phyloP scores from a whole-genome alignment of 1,140 invertebrate species.

The Papilio polytes region DNA sequence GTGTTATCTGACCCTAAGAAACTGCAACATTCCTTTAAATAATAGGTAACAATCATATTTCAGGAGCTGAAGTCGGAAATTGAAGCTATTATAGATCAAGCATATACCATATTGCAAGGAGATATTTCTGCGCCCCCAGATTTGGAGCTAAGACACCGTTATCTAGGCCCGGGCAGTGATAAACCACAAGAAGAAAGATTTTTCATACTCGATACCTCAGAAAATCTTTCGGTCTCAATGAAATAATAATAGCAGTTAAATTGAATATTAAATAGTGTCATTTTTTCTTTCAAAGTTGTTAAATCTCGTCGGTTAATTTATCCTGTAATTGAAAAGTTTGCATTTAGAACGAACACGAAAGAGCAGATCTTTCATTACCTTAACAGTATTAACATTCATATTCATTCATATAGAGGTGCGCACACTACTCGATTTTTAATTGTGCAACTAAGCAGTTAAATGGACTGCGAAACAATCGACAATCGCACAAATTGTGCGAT shows the following conservation, averaged over 20 bases:
- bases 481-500: too few species aligned
- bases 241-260: constrained; percentile 3
- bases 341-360: too few species aligned
- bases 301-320: not conserved
- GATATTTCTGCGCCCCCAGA: constrained; percentile 79
- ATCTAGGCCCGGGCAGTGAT: constrained; percentile 74
- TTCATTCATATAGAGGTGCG: not conserved
- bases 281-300: not conserved
- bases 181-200: constrained; percentile 77
- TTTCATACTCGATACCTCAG: constrained; percentile 62
- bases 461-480: too few species aligned
- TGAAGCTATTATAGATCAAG: constrained; percentile 76
- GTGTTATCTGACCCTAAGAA: not conserved
- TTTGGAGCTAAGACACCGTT: constrained; percentile 69
- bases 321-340: not conserved
- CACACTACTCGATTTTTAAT: too few species aligned
- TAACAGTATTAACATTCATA: not conserved
- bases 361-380: not conserved
- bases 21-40: not conserved
- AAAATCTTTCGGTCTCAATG: not conserved
- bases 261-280: not conserved
- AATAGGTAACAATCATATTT: constrained; percentile 47
- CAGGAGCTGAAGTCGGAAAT: constrained; percentile 80
- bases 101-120: constrained; percentile 75
- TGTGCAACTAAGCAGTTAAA: too few species aligned